phyloP scores from a whole-genome alignment of 2,113 vertebrate species.

The Myrmecobius fasciatus region DNA sequence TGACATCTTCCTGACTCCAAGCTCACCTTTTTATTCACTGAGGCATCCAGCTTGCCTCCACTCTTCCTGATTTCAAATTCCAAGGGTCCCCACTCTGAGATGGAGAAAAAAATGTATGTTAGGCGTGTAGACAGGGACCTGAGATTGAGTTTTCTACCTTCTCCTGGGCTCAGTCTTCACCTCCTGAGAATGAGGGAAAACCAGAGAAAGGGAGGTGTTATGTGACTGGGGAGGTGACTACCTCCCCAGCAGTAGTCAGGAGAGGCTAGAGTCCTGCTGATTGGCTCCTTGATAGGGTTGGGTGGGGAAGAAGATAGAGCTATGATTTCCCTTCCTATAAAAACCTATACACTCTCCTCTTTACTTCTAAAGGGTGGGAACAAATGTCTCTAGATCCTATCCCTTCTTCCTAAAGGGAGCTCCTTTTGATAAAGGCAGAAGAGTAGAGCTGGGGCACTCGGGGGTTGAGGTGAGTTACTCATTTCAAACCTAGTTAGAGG shows the following conservation, averaged over 20 bases:
- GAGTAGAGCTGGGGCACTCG: background rate
- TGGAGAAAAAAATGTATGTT: background rate
- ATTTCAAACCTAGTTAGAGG: background rate
- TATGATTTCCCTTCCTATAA: background rate
- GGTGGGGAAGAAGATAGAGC: background rate
- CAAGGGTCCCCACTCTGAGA: background rate
- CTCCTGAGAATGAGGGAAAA: background rate
- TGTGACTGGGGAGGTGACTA: background rate
- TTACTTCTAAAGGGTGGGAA: background rate
- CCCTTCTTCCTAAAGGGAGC: constrained; percentile 1
- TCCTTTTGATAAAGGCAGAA: constrained; percentile 1
- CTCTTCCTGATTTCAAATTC: background rate
- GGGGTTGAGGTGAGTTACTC: constrained; percentile 55
- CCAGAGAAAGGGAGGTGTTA: background rate
- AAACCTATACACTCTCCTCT: background rate
- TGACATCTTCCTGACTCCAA: background rate
- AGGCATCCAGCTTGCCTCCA: too few relatives aligned
- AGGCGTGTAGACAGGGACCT: background rate
- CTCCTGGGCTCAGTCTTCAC: background rate
- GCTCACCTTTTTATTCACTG: too few relatives aligned
- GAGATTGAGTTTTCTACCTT: background rate
- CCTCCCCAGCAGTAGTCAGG: background rate
- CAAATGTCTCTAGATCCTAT: background rate
- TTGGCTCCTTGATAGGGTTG: background rate
- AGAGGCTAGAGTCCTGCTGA: background rate